phyloP scores from a whole-genome alignment of 1,140 invertebrate species.

The Homarus americanus region DNA sequence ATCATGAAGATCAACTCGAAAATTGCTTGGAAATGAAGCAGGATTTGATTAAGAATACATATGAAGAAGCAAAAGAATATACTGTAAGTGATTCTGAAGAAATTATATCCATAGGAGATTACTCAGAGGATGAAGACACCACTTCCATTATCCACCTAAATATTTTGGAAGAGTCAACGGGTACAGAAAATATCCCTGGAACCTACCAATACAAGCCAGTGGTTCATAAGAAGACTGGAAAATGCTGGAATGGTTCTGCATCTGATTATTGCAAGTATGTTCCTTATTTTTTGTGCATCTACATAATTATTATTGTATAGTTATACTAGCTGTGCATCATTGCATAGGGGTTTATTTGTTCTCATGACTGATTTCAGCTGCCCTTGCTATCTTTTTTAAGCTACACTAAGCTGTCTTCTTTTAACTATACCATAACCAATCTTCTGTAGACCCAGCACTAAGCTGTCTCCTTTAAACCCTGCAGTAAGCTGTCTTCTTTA shows the following conservation, averaged over 20 bases:
- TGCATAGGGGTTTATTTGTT: neutral
- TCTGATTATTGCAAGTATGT: conserved; percentile 39
- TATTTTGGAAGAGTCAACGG: neutral
- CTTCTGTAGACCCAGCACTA: too few species aligned
- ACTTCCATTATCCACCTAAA: neutral
- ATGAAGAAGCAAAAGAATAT: neutral
- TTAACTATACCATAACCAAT: too few species aligned
- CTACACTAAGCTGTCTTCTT: too few species aligned
- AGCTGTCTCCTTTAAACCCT: too few species aligned
- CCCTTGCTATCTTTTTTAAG: neutral
- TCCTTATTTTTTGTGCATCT: neutral
- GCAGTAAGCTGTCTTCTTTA: too few species aligned
- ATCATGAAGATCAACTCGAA: neutral
- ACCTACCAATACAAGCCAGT: neutral
- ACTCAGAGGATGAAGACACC: neutral
- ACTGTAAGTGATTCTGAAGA: neutral
- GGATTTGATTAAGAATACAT: neutral
- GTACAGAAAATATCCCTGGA: neutral
- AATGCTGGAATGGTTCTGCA: conserved; percentile 23
- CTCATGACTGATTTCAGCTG: neutral
- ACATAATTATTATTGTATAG: neutral
- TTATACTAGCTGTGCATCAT: neutral
- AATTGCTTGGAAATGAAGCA: neutral
- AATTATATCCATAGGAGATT: neutral
- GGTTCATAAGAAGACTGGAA: conserved; percentile 25